Evolutionary conservation across 2,113 vertebrate genomes (phyloP), one percentile per base, ranked within the genome.

Genomic region (Cacatua alba): DNA sequence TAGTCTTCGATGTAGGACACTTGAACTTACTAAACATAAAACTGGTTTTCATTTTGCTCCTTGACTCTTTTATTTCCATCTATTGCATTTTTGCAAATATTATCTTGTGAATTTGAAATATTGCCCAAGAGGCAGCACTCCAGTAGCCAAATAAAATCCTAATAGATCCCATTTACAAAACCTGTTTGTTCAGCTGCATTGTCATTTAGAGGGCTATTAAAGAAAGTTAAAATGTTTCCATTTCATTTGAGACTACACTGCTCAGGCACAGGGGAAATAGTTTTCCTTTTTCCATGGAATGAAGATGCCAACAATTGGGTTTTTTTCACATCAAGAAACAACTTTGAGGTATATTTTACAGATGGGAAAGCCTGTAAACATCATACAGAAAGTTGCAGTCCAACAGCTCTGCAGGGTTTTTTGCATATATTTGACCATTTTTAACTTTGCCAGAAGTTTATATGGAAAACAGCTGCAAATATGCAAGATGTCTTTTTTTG

Each of bases 41-140:
- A 69, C 31, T 60, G 26, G 31, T 80, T 89, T 96, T 71, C 25
- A 31, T 82, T 92, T 94, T 92, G 29, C 29, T 93, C 59, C 64
- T 92, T 70, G 82, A 52, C 39, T 91, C 80, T 52, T 1, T 92
- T 93, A 33, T 86, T 88, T 96, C 85, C 55, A 57, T 88, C 74
- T 57, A 20, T 77, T 88, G 59, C 75, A 88, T 95, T 97, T 94
- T 95, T 95, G 65, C 91, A 90, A 97, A 96, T 97, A 96, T 88
- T 96, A 93, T 97, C 62, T 90, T 90, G 33, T 91, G 86, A 96
- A 97, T 97, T 92, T 97, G 96, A 98, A 97, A 68, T 74, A 90
- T n/a, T 97, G 94, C 92, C 97, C 94, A 83, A 75, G 82, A 97
- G 69, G 93, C 96, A 98, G 93, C 97, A 95, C 96, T 98, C 93